Base-by-base conservation (phyloP, 2,888 invertebrate species). In the Drosophila pseudotalamancana region DNA sequence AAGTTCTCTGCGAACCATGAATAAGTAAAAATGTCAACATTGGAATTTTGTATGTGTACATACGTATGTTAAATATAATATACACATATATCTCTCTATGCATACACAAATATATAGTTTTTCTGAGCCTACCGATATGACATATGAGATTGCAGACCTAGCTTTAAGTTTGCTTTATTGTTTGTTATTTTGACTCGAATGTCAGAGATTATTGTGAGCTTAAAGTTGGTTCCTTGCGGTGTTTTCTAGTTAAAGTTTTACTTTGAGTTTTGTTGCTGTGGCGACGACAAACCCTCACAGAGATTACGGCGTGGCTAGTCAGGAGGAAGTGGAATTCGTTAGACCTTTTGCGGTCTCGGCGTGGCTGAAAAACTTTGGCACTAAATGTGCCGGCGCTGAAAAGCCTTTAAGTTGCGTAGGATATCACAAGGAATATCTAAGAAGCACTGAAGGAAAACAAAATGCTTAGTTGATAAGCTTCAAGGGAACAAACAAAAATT, bases 351-450 rank as follows among this genome's bases (percentile, higher is more conserved):
- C 39, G 83, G 77, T 77, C 59, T 35, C 12, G 46, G 68, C 19
- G 59, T 51, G 50, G 42, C 45, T 54, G 31, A 19, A 43, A 82
- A 78, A 78, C 60, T 82, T 82, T 82, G 50, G 25, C 39, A 34
- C 49, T 50, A 51, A 48, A 37, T 59, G 46, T 53, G 48, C 62
- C 51, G 56, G 56, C 66, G 57, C 54, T 59, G 45, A 57, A 75
- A 83, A 71, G 77, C 68, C 68, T 82, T 76, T 60, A 79, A 79
- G 80, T 79, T 82, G 62, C 72, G 55, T 59, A 65, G 80, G 72
- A 77, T 65, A 76, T 75, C 45, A 21, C 64, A 72, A 77, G 73
- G 55, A 51, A 59, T 72, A 56, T 50, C 61, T 37, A 12, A 62
- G 34, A 29, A 32, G 21, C 48, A 25, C 8, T 34, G 48, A 37